phyloP scores from a whole-genome alignment of 2,113 vertebrate genomes.

The Egretta garzetta region DNA sequence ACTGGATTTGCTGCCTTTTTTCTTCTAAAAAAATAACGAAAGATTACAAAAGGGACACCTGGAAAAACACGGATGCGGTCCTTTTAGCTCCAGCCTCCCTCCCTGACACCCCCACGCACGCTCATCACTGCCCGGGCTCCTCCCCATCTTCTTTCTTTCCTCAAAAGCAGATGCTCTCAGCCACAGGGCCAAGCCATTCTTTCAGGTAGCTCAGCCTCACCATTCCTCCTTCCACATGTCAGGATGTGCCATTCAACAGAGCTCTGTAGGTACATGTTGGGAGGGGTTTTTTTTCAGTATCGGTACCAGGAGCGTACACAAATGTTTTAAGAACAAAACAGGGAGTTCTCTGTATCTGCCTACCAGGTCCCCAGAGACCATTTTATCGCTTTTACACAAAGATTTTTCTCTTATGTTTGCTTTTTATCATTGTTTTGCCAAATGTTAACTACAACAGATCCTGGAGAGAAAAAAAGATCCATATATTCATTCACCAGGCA shows the following conservation, averaged over 20 bases:
- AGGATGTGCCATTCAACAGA: constrained; percentile 79
- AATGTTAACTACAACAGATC: neutral
- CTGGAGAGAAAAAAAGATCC: neutral
- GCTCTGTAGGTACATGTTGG: constrained; percentile 70
- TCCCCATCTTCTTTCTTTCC: constrained; percentile 33
- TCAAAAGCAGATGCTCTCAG: constrained; percentile 55
- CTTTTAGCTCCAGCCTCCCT: constrained; percentile 56
- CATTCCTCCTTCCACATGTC: constrained; percentile 74
- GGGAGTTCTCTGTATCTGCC: neutral
- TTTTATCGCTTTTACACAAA: neutral
- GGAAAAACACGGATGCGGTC: constrained; percentile 77
- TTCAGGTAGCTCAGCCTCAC: constrained; percentile 65
- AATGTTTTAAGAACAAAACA: neutral
- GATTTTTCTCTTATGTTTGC: neutral
- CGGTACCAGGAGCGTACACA: neutral
- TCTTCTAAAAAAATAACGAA: constrained; percentile 61
- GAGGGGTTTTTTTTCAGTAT: neutral
- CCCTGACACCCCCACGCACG: rapidly evolving
- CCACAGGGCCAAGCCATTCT: constrained; percentile 77
- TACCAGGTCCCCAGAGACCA: neutral
- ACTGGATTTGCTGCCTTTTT: constrained; percentile 57
- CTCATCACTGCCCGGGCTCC: neutral
- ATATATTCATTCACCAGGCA: neutral
- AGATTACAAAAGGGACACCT: constrained; percentile 82
- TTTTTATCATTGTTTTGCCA: neutral